Conservation (phyloP, 2,113 vertebrate genomes). For the Syrrhaptes paradoxus region DNA sequence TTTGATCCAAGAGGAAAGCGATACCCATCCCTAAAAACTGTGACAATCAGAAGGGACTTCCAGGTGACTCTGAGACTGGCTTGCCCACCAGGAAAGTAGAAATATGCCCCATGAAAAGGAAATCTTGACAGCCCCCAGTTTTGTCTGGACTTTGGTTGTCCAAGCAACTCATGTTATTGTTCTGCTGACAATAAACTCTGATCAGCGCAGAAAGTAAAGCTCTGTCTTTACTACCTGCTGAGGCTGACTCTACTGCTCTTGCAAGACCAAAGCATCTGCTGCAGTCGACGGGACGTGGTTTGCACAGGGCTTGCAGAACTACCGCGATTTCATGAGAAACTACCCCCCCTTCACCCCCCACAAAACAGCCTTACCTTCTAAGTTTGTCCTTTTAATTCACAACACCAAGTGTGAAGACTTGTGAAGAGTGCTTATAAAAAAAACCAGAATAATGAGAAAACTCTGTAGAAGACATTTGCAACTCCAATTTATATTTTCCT, state of each 20-base stretch:
- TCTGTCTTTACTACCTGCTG: fast-evolving
- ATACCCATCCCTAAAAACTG: neutral
- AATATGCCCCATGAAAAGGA: fast-evolving
- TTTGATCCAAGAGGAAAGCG: neutral
- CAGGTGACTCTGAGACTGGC: neutral
- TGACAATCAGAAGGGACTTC: neutral
- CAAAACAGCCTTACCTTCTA: neutral
- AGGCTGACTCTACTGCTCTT: neutral
- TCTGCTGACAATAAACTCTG: neutral
- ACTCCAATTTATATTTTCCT: neutral
- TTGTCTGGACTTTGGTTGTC: neutral
- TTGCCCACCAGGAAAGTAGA: neutral
- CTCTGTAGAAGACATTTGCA: neutral
- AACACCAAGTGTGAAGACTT: neutral
- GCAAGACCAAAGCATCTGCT: neutral
- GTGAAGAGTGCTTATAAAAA: neutral
- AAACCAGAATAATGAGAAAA: neutral
- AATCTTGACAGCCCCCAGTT: neutral
- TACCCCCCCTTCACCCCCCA: neutral
- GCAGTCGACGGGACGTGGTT: neutral
- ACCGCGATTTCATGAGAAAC: neutral
- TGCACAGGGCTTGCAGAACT: neutral
- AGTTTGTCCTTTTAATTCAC: neutral
- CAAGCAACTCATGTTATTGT: neutral
- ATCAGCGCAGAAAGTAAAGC: neutral